Evolutionary conservation across 2,113 vertebrate species (phyloP), one percentile per base, ranked within the genome.

Genomic region (Elanus axillaris): DNA sequence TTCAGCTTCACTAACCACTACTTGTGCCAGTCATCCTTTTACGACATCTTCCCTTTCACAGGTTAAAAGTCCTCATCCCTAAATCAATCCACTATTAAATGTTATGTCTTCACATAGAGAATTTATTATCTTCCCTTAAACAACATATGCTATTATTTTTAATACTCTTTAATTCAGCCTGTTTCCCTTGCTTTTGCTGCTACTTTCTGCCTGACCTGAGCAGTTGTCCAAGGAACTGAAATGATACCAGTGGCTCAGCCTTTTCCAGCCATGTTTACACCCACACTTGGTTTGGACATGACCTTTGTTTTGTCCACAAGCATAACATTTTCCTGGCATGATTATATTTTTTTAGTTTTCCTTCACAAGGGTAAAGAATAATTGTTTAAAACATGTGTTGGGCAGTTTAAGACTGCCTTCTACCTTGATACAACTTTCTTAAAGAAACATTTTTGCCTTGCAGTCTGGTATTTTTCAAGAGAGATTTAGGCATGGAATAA

Each of bases 121-220:
- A 19, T n/a, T 5, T 2, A 34, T 56, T 68, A 7, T 43, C 5
- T 56, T 47, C 7, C 8, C 7, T 77, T 72, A 36, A 66, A 52
- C 14, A 59, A 4, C 6, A 32, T 10, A 48, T 22, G 3, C 3
- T 26, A 6, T 31, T 18, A 4, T 8, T 78, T 25, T 43, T n/a
- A 86, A 34, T 13, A 9, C 6, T 12, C 17, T 59, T 9, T 12
- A 50, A 27, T 62, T 73, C 7, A 47, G 6, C 6, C 38, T 72
- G 7, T 1, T 16, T 74, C 5, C 9, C 14, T 38, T 13, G 16
- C 0, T 0, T 7, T 64, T 5, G 18, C 6, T 22, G 5, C 8
- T 18, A 7, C 21, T 42, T 71, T 86, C 52, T 47, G 36, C 9
- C 32, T 29, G 13, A 20, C 40, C 40, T 56, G 29, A 56, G 25